phyloP scores from a whole-genome alignment of 1,140 invertebrate species.

The Pectinophora gossypiella region DNA sequence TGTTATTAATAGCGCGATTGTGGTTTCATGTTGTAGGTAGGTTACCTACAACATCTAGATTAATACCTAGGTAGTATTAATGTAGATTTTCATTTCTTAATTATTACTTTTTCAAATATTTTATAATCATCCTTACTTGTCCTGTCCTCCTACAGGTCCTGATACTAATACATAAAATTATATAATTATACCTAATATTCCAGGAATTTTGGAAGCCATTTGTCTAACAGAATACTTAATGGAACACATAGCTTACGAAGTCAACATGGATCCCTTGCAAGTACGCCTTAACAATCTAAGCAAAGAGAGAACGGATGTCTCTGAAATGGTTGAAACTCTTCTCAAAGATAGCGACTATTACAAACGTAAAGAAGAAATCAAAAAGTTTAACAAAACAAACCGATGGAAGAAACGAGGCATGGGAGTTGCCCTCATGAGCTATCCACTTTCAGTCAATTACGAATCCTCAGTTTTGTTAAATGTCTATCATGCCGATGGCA shows the following conservation, averaged over 20 bases:
- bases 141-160: too few relatives aligned
- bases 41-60: too few relatives aligned
- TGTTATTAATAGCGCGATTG: too few relatives aligned
- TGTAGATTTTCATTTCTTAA: too few relatives aligned
- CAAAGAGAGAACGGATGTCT: constrained; percentile 15
- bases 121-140: too few relatives aligned
- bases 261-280: constrained; percentile 81
- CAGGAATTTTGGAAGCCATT: constrained; percentile 80
- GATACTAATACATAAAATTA: too few relatives aligned
- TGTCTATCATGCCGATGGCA: constrained; percentile 83
- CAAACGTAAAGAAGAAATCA: constrained; percentile 68
- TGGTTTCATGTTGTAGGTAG: too few relatives aligned
- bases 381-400: constrained; percentile 79
- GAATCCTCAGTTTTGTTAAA: constrained; percentile 78
- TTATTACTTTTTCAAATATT: too few relatives aligned
- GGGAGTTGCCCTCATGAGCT: constrained; percentile 78
- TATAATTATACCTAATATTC: too few relatives aligned
- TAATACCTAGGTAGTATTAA: too few relatives aligned
- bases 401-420: constrained; percentile 85
- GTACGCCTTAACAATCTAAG: constrained; percentile 80
- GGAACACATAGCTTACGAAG: constrained; percentile 84
- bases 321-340: constrained; percentile 69
- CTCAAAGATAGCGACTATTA: constrained; percentile 76
- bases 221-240: constrained; percentile 86
- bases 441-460: constrained; percentile 67